phyloP scores from a whole-genome alignment of 2,888 invertebrate genomes.

The Willowsia nigromaculata region DNA sequence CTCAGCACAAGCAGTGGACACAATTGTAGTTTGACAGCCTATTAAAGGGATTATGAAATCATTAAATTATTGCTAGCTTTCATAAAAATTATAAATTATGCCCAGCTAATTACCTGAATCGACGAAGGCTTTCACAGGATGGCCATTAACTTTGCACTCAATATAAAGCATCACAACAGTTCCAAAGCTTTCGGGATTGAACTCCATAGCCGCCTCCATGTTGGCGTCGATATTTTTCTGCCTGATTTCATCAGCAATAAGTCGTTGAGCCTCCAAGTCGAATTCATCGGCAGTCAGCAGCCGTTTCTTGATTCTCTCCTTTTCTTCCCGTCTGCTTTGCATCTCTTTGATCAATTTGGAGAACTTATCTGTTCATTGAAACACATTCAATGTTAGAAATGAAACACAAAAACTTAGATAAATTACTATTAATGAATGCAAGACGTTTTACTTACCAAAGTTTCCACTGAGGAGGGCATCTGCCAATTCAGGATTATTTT shows the following conservation, averaged over 20 bases:
- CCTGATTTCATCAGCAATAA: slow-evolving; percentile 97
- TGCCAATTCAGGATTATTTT: slow-evolving; percentile 95
- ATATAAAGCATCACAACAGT: slow-evolving; percentile 99
- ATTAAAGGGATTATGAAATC: slow-evolving; percentile 4
- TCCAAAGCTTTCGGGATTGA: slow-evolving; percentile 98
- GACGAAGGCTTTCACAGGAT: slow-evolving; percentile 98
- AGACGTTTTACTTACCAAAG: slow-evolving; percentile 82
- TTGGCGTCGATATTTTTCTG: slow-evolving; percentile 98
- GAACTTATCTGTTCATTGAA: slow-evolving; percentile 88
- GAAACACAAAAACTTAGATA: no score
- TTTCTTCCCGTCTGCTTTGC: slow-evolving; percentile 89
- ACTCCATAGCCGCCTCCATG: slow-evolving; percentile 99
- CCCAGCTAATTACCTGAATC: slow-evolving; percentile 88
- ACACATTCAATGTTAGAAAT: no score
- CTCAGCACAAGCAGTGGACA: slow-evolving; percentile 97
- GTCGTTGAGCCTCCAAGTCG: slow-evolving; percentile 95
- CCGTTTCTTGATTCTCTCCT: slow-evolving; percentile 90
- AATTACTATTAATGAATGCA: no score
- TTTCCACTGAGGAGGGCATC: slow-evolving; percentile 93
- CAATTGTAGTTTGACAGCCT: slow-evolving; percentile 98
- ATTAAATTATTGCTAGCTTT: not conserved
- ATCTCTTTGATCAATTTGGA: slow-evolving; percentile 90
- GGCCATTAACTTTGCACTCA: slow-evolving; percentile 97
- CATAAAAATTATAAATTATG: not conserved
- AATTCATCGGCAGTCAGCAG: slow-evolving; percentile 97